Evolutionary conservation across 2,888 invertebrate species (phyloP), one percentile per base, ranked within the genome.

Genomic region (Lydus trimaculatus): DNA sequence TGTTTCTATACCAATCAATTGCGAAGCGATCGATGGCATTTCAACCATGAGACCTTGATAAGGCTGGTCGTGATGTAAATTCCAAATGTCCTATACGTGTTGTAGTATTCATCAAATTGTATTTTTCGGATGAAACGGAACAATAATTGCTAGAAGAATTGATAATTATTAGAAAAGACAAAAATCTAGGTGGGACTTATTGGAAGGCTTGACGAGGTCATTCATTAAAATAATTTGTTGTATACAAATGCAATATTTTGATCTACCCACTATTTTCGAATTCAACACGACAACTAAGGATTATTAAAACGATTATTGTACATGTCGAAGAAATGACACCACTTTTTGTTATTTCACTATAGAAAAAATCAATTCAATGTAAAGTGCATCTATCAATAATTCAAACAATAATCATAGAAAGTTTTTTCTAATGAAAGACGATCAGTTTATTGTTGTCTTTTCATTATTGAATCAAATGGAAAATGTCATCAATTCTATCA

Each of bases 151-250:
- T n/a, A 15, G 5, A 20, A 23, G 0, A 13, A 56, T 28, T 56
- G 13, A n/a, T 1, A 6, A 56, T 25, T 23, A 25, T 13, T 9
- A 43, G 8, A 48, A 20, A 20, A 17, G 6, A 7, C 39, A 36
- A 13, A n/a, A 17, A 17, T 13, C 6, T 56, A 28, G 56, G 56
- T 28, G 56, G 5, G 56, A 28, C 56, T 25, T n/a, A n/a, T n/a
- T 25, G 25, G 56, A 25, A 48, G 48, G 48, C 48, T 20, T 48
- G 52, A 28, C 56, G 56, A 56, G 56, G 56, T 56, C 56, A 56
- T 52, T 13, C 13, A 23, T 23, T 25, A 13, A 23, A 48, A 48
- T 15, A 36, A 36, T 36, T 15, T 36, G 5, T 15, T 15, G 2
- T 36, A 36, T 36, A 36, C 36, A 11, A 36, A 36, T 36, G 9